Evolutionary conservation across 2,797 vertebrate genomes (phyloP).

Genomic region (Bryconaethiops microstoma): DNA sequence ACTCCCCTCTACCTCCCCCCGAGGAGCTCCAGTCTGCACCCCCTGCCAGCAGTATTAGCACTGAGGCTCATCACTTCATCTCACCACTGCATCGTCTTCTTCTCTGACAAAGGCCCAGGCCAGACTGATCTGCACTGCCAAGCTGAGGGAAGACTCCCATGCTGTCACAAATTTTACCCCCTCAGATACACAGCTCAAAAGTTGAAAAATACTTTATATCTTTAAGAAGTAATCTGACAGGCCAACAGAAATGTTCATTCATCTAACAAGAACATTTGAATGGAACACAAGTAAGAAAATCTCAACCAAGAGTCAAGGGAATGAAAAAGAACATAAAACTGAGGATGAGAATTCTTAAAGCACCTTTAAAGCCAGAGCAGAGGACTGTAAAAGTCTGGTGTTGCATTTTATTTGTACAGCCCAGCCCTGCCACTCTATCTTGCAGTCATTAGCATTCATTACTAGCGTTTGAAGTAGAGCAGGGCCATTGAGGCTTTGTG

Average conservation of each 20-base stretch:
- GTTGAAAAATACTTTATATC: not conserved
- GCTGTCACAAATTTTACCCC: too few species aligned
- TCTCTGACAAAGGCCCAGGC: constrained; percentile 28
- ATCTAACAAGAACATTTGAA: not conserved
- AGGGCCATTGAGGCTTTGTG: constrained; percentile 77
- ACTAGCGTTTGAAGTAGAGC: constrained; percentile 87
- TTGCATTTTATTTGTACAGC: constrained; percentile 82
- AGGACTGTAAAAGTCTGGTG: constrained; percentile 74
- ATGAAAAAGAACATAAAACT: constrained; percentile 3
- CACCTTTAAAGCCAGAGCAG: not conserved
- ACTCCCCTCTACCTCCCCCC: constrained; percentile 41
- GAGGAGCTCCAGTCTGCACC: constrained; percentile 42
- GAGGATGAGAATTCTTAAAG: constrained; percentile 4
- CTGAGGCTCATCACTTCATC: constrained; percentile 38
- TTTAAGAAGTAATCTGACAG: not conserved
- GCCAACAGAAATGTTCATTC: not conserved
- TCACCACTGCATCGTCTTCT: constrained; percentile 40
- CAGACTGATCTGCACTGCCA: not conserved
- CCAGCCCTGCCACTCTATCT: constrained; percentile 80
- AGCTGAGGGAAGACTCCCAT: constrained; percentile 13
- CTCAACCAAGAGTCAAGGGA: not conserved
- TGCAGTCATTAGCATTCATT: constrained; percentile 95
- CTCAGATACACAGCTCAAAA: not conserved
- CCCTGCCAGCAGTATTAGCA: constrained; percentile 57
- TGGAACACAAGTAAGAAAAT: not conserved